Percentiles rank a stretch among this genome's conserved stretches.
These are phyloP conservation scores for Flexamia atlantica DNA, from an alignment of 2,888 invertebrate species.

Conservation along the genomic window DNA sequence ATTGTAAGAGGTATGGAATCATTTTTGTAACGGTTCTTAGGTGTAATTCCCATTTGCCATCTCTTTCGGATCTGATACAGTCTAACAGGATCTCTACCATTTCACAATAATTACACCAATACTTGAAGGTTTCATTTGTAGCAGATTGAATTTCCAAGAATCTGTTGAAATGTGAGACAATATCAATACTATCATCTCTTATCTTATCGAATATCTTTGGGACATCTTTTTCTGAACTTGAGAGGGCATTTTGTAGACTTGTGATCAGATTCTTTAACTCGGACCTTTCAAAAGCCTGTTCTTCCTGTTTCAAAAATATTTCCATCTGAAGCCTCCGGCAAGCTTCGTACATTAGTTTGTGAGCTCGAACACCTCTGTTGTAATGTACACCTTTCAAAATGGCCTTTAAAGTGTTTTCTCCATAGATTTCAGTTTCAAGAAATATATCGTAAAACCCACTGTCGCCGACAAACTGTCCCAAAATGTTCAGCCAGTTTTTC, in stretches of 20 bases:
- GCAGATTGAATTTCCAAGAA: background rate
- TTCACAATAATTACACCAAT: conserved; percentile 27
- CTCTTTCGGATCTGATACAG: conserved; percentile 16
- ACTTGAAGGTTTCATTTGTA: conserved; percentile 32
- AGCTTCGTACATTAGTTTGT: conserved; percentile 46
- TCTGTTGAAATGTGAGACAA: background rate
- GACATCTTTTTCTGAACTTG: conserved; percentile 23
- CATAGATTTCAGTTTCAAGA: conserved; percentile 41
- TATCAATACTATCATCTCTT: background rate
- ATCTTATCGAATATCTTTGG: background rate
- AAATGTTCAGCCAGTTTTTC: conserved; percentile 35
- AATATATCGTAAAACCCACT: conserved; percentile 42
- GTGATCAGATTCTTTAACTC: too few species aligned
- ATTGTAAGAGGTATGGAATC: conserved; percentile 29
- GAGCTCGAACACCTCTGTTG: conserved; percentile 9
- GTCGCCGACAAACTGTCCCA: conserved; percentile 20
- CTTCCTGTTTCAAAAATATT: conserved; percentile 12
- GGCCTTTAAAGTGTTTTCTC: background rate
- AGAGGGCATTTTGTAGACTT: background rate
- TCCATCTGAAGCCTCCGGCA: conserved; percentile 3
- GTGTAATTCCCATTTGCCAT: conserved; percentile 37
- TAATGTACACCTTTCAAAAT: conserved; percentile 13
- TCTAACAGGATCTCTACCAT: conserved; percentile 16
- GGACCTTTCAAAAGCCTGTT: too few species aligned
- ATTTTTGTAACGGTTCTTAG: background rate